Conservation (phyloP, 2,797 vertebrate genomes). For the Triplophysa bombifrons region DNA sequence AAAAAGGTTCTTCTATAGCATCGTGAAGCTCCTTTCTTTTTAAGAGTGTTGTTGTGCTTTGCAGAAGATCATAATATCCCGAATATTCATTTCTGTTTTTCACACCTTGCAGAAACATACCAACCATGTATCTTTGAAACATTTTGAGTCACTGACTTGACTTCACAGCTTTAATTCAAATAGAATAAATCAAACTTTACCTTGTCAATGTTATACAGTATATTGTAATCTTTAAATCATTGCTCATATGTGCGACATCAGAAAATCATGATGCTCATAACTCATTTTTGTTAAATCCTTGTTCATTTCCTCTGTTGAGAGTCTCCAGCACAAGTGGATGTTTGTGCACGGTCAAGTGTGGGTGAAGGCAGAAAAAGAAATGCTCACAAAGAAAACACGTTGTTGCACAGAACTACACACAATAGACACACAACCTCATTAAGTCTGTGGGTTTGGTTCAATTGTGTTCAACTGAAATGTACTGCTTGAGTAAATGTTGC, state of each 20-base stretch:
- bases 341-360: slow-evolving; percentile 22
- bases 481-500: slow-evolving; percentile 9
- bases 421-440: background rate
- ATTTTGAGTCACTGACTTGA: too few species aligned
- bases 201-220: too few species aligned
- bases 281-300: slow-evolving; percentile 12
- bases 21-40: too few species aligned
- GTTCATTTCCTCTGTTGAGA: slow-evolving; percentile 23
- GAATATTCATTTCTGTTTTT: too few species aligned
- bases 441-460: slow-evolving; percentile 3
- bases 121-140: too few species aligned
- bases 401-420: slow-evolving; percentile 3
- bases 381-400: slow-evolving; percentile 24
- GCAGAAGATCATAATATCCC: too few species aligned
- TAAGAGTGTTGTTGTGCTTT: too few species aligned
- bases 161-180: too few species aligned
- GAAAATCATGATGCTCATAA: slow-evolving; percentile 7
- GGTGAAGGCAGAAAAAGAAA: slow-evolving; percentile 24
- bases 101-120: too few species aligned
- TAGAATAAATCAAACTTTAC: too few species aligned
- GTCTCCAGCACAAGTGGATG: slow-evolving; percentile 43
- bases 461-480: background rate
- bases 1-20: too few species aligned
- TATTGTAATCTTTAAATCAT: too few species aligned
- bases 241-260: background rate